Percentiles rank a stretch among this genome's conserved stretches.
Evolutionary conservation across 1,140 invertebrate genomes (phyloP).

Genomic region (Cataglyphis hispanica): DNA sequence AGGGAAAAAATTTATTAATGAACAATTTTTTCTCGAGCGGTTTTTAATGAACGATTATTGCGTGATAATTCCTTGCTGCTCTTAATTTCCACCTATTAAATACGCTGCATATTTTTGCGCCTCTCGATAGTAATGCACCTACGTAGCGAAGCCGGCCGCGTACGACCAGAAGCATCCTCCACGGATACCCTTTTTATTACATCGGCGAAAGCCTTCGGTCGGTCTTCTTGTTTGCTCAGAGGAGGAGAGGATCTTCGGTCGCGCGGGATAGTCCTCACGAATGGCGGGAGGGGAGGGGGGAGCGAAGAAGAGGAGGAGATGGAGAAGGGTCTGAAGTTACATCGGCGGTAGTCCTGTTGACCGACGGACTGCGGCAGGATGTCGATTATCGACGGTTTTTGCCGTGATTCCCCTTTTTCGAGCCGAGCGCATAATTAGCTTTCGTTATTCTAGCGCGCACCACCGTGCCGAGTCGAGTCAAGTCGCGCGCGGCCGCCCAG

Average conservation of each 20-base stretch:
- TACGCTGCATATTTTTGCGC: conserved; percentile 28
- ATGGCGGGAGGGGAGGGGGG: neutral
- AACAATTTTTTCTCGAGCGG: too few relatives aligned
- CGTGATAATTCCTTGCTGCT: neutral
- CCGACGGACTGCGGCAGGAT: conserved; percentile 77
- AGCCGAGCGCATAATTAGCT: conserved; percentile 79
- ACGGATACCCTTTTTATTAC: conserved; percentile 71
- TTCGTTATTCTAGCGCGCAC: conserved; percentile 83
- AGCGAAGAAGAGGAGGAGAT: conserved; percentile 27
- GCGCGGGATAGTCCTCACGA: conserved; percentile 61
- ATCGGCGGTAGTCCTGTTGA: conserved; percentile 71
- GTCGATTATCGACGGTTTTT: conserved; percentile 80
- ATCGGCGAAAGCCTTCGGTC: conserved; percentile 57
- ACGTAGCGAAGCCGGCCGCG: conserved; percentile 31
- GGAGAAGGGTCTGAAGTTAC: conserved; percentile 66
- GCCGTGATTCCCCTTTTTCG: conserved; percentile 66
- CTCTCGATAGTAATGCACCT: conserved; percentile 14
- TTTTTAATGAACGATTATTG: conserved; percentile 1
- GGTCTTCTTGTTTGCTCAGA: conserved; percentile 74
- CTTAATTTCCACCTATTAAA: conserved; percentile 27
- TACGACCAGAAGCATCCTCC: conserved; percentile 66
- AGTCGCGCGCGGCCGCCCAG: conserved; percentile 38
- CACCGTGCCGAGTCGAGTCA: conserved; percentile 49
- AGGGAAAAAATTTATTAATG: neutral
- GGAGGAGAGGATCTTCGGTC: conserved; percentile 59